These are phyloP conservation scores for Glossosoma conforme DNA, from an alignment of 1,140 invertebrate species.

Conservation along the genomic window DNA sequence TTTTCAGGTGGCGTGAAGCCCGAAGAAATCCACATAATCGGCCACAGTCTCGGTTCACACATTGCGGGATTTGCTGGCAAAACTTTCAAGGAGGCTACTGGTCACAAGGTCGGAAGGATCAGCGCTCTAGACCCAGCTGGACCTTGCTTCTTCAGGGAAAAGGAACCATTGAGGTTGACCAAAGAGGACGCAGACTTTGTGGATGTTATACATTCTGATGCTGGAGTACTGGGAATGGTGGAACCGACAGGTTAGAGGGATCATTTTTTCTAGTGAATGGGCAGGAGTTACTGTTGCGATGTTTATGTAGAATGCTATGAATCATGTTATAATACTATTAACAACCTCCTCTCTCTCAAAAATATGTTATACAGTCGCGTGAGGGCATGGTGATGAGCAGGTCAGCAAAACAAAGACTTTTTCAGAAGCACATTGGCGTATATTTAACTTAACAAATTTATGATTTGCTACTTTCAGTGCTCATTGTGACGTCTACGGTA, in stretches of 20 bases:
- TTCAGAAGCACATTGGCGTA: no score
- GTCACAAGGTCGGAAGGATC: conserved; percentile 53
- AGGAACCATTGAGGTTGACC: conserved; percentile 53
- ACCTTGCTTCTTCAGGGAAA: conserved; percentile 57
- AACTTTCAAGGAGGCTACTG: conserved; percentile 39
- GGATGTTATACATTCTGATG: conserved; percentile 68
- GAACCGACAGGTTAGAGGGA: conserved; percentile 35
- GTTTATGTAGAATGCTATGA: no score
- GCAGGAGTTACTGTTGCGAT: no score
- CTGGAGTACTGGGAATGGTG: conserved; percentile 49
- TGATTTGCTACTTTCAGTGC: no score
- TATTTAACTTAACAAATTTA: no score
- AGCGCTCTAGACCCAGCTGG: conserved; percentile 68
- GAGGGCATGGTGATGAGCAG: no score
- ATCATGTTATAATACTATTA: no score
- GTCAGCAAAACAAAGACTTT: no score
- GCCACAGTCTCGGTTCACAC: conserved; percentile 81
- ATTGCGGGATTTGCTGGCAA: conserved; percentile 71
- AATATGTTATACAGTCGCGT: no score
- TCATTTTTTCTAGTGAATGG: no score
- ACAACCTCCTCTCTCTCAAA: no score
- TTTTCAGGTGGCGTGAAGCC: conserved; percentile 36
- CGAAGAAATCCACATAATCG: conserved; percentile 66
- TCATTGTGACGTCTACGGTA: no score
- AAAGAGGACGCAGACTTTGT: conserved; percentile 63